phyloP scores from a whole-genome alignment of 2,113 vertebrate genomes.

The Ailuropoda melanoleuca region DNA sequence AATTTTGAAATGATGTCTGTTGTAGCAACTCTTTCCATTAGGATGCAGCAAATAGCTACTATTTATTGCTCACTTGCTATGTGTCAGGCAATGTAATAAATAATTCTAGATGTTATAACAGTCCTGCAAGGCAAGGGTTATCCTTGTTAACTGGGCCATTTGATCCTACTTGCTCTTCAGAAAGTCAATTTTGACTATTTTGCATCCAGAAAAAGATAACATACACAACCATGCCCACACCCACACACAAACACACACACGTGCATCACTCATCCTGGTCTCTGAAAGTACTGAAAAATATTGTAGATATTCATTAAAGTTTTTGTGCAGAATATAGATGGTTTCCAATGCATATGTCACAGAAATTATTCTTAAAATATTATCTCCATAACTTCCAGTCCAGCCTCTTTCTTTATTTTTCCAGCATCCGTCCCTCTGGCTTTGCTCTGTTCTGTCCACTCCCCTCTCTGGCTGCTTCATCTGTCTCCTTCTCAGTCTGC shows the following conservation, averaged over 20 bases:
- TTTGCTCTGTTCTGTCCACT: neutral
- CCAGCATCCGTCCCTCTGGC: neutral
- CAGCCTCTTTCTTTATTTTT: neutral
- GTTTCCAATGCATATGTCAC: neutral
- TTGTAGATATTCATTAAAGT: neutral
- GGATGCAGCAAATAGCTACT: neutral
- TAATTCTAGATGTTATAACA: neutral
- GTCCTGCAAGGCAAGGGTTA: neutral
- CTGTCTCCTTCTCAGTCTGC: neutral
- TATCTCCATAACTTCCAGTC: neutral
- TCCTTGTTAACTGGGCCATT: neutral
- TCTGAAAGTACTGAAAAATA: neutral
- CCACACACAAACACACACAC: neutral
- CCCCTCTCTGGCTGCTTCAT: neutral
- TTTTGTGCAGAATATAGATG: neutral
- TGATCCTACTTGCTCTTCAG: neutral
- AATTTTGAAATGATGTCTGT: neutral
- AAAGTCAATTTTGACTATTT: slow-evolving; percentile 26
- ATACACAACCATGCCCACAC: rapidly evolving
- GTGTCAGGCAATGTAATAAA: neutral
- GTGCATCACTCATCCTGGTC: neutral
- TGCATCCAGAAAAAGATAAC: neutral
- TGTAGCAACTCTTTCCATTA: neutral
- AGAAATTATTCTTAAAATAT: neutral
- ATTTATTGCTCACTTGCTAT: neutral